Conservation (phyloP, 2,113 vertebrate species). For the Silurus glanis region DNA sequence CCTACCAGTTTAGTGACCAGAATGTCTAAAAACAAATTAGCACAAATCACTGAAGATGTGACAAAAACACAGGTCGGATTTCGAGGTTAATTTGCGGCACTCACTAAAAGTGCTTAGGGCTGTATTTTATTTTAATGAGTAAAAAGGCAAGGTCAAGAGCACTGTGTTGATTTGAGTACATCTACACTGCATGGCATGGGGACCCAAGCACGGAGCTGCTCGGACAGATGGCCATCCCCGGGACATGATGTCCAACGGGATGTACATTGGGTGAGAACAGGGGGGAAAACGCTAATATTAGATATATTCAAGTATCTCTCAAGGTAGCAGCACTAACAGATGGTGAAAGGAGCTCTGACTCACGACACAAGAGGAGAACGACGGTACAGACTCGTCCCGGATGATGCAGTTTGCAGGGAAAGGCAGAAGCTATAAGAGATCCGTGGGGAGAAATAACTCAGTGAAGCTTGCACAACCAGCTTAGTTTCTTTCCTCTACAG, state of each 20-base stretch:
- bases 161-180: slow-evolving; percentile 15
- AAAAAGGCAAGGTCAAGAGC: slow-evolving; percentile 40
- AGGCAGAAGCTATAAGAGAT: slow-evolving; percentile 27
- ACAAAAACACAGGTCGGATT: slow-evolving; percentile 13
- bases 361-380: slow-evolving; percentile 49
- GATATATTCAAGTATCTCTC: slow-evolving; percentile 63
- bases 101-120: slow-evolving; percentile 10
- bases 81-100: slow-evolving; percentile 20
- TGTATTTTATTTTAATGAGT: slow-evolving; percentile 34
- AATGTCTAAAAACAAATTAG: slow-evolving; percentile 37
- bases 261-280: slow-evolving; percentile 52
- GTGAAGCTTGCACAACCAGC: slow-evolving; percentile 42
- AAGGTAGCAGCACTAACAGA: slow-evolving; percentile 64
- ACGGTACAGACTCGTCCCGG: slow-evolving; percentile 34
- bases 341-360: slow-evolving; percentile 61
- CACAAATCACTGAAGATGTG: slow-evolving; percentile 28
- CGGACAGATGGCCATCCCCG: slow-evolving; percentile 69
- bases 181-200: slow-evolving; percentile 9
- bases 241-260: slow-evolving; percentile 61
- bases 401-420: slow-evolving; percentile 32
- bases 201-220: slow-evolving; percentile 56
- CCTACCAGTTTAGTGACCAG: slow-evolving; percentile 19
- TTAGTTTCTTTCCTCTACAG: slow-evolving; percentile 32
- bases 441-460: slow-evolving; percentile 41
- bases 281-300: slow-evolving; percentile 64